Evolutionary conservation across 1,140 invertebrate species (phyloP), one percentile per base, ranked within the genome.

Genomic region (Halesus radiatus): DNA sequence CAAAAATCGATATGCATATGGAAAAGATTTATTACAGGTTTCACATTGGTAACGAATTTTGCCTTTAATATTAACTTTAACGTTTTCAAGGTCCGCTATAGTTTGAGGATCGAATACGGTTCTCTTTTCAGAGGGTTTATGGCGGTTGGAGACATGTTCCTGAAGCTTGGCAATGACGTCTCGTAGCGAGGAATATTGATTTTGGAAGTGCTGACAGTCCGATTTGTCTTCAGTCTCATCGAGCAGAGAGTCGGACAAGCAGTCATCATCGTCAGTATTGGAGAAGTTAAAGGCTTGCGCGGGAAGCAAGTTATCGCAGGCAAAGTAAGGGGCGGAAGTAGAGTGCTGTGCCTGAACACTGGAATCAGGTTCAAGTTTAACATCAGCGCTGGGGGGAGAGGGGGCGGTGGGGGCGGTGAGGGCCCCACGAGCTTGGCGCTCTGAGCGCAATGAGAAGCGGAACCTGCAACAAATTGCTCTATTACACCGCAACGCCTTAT

Each of bases 31-130:
- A 53, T 83, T 62, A 60, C 83, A 81, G 32, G 81, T 74, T 79
- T 79, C n/a, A 53, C 84, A 74, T 75, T 60, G 72, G 68, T 91
- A 91, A 83, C 90, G 89, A 16, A 87, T 84, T 54, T 86, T 88
- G 13, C 88, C 90, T 37, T 90, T 85, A 0, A 90, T 85, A 45
- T 88, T 87, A 37, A 90, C 85, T 81, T 87, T 88, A 0, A 89
- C 89, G 1, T 84, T 83, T 77, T 88, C 86, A 6, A 90, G 84
- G 16, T 85, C 78, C 45, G 54, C 37, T 22, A 53, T 50, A 29
- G 77, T 81, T 76, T 79, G 62, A 50, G 83, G 37, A 29, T 84
- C 80, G 23, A 72, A 81, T 73, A 56, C 13, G 23, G 78, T 76
- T 32, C 80, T 76, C 22, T 26, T 62, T 15, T 76, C 64, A 0